Percentiles rank a stretch among this genome's conserved stretches.
These are phyloP conservation scores for Sparidentex hasta DNA, from an alignment of 2,797 vertebrate species.

Conservation along the genomic window DNA sequence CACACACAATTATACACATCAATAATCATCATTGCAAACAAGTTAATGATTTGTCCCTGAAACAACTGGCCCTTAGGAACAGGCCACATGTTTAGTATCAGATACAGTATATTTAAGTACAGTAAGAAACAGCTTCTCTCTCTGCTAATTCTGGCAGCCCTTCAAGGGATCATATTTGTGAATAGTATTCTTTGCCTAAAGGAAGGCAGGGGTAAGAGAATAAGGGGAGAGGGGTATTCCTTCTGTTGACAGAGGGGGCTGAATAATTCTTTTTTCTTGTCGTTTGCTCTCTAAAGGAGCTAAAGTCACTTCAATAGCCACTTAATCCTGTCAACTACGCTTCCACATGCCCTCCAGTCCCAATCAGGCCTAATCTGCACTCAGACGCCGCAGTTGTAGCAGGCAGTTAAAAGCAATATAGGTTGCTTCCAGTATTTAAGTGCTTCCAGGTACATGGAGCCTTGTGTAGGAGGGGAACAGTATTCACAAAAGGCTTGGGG, in stretches of 20 bases:
- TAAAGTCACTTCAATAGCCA: conserved; percentile 98
- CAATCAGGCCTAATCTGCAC: conserved; percentile 93
- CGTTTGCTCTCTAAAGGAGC: conserved; percentile 93
- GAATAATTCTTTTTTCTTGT: conserved; percentile 89
- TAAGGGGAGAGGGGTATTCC: conserved; percentile 73
- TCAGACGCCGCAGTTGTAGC: conserved; percentile 91
- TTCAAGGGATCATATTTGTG: conserved; percentile 90
- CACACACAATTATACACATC: conserved; percentile 65
- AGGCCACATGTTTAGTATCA: conserved; percentile 89
- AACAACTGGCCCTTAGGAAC: conserved; percentile 92
- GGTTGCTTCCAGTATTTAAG: conserved; percentile 90
- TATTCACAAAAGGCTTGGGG: conserved; percentile 79
- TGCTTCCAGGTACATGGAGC: conserved; percentile 86
- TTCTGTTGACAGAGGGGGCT: conserved; percentile 76
- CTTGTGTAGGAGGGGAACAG: conserved; percentile 87
- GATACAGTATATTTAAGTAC: conserved; percentile 89
- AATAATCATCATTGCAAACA: conserved; percentile 85
- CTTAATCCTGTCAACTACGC: conserved; percentile 98
- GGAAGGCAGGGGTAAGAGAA: conserved; percentile 35
- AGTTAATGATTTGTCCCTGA: conserved; percentile 91
- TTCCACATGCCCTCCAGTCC: conserved; percentile 95
- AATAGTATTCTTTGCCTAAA: conserved; percentile 85
- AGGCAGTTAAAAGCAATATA: conserved; percentile 96
- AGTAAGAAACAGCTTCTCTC: conserved; percentile 85
- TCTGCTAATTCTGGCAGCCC: conserved; percentile 86